Base-by-base conservation (phyloP, 2,888 invertebrate species). In the Zaprionus obscuricornis region DNA sequence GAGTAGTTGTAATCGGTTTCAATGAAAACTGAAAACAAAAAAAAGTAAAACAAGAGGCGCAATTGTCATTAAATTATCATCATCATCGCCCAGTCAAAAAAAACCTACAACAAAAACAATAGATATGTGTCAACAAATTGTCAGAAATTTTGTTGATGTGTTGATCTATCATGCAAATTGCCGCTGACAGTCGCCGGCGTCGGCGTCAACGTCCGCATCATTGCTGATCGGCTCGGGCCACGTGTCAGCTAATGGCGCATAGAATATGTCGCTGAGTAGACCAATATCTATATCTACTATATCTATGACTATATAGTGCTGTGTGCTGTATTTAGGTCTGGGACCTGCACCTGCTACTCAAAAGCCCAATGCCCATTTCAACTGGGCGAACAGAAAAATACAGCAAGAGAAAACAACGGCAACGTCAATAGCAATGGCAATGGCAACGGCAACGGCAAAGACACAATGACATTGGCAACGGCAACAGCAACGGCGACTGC, bases 81-180 rank as follows among this genome's bases (percentile, higher is more conserved):
- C 42, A 52, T 36, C 58, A 58, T 34, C 63, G 65, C 70, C 55
- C 51, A 62, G 47, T 42, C 51, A 16, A 50, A 58, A 50, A 57
- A 47, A 24, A 11, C 29, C 31, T 29, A 43, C 37, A 37, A 68
- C 36, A 58, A 34, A 31, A 62, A 27, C 22, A 22, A 46, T 13
- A 58, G 36, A 58, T 37, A 76, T 54, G 51, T 69, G 81, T 83
- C 84, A 79, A 68, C 81, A 76, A 79, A 79, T 83, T 78, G 84
- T 83, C 84, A 56, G 56, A 34, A 83, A 60, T 60, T 60, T 72
- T 54, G 34, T 65, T 69, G 57, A 56, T 78, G 58, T 16, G 34
- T 11, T 72, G 69, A 83, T 79, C 73, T 51, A 77, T 81, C 74
- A 66, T 60, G 54, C 52, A 56, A 74, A 66, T 67, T 76, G 63